These are phyloP conservation scores for Corythaixoides concolor DNA, from an alignment of 2,113 vertebrate genomes.

Conservation along the genomic window DNA sequence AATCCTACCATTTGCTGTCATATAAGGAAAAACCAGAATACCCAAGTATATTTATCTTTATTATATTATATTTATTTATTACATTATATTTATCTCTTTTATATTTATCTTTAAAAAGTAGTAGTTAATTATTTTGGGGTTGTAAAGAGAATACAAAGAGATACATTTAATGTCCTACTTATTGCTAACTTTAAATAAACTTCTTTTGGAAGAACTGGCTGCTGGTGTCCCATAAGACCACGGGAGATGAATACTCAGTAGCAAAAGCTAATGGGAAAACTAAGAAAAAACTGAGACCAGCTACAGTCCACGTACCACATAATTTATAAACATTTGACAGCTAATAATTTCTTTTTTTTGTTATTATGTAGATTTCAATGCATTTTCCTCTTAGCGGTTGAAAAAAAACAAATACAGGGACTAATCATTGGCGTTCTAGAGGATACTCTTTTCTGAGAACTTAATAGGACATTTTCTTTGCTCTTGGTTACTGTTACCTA, in stretches of 20 bases:
- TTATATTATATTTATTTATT: too few species aligned
- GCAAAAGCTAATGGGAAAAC: slow-evolving; percentile 29
- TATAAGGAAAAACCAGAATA: not conserved
- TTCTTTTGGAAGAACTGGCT: not conserved
- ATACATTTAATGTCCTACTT: not conserved
- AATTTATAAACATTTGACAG: not conserved
- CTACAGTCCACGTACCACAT: not conserved
- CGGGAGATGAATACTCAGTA: not conserved
- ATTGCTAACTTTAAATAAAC: not conserved
- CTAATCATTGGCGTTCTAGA: not conserved
- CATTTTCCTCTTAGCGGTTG: not conserved
- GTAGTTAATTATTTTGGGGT: not conserved
- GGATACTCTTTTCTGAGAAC: not conserved
- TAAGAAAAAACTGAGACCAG: not conserved
- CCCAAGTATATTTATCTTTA: not conserved
- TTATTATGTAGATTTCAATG: not conserved
- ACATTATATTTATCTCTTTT: too few species aligned
- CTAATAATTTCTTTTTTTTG: not conserved
- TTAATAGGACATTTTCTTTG: not conserved
- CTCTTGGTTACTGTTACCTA: not conserved
- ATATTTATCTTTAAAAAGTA: not conserved
- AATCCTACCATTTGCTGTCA: not conserved
- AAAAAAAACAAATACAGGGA: not conserved
- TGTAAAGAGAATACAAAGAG: not conserved
- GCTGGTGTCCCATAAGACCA: not conserved